These are phyloP conservation scores for Mastacembelus armatus DNA, from an alignment of 2,797 vertebrate species.

Conservation along the genomic window DNA sequence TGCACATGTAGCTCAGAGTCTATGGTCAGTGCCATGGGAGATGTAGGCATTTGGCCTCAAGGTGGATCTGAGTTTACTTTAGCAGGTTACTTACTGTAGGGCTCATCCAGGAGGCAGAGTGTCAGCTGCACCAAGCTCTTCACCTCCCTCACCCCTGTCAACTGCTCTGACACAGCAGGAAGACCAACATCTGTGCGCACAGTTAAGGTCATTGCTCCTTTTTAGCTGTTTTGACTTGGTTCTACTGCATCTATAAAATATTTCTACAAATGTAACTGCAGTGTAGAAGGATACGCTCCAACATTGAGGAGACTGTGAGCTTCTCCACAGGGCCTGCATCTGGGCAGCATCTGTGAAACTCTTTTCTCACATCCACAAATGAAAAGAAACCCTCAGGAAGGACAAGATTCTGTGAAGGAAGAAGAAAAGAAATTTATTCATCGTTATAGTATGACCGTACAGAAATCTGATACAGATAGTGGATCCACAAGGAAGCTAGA, in stretches of 20 bases:
- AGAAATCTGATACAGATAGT: not conserved
- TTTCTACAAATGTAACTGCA: not conserved
- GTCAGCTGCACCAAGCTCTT: slow-evolving; percentile 90
- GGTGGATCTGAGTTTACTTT: not conserved
- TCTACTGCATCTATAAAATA: too few species aligned
- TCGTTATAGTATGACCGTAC: not conserved
- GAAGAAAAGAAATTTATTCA: slow-evolving; percentile 8
- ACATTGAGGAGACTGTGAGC: slow-evolving; percentile 89
- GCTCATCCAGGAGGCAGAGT: slow-evolving; percentile 88
- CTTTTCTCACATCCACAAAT: slow-evolving; percentile 93
- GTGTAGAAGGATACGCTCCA: slow-evolving; percentile 90
- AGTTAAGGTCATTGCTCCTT: slow-evolving; percentile 71
- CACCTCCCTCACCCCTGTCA: slow-evolving; percentile 89
- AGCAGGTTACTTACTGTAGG: slow-evolving; percentile 86
- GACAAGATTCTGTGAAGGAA: slow-evolving; percentile 86
- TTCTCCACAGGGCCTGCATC: slow-evolving; percentile 84
- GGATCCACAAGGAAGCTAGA: not conserved
- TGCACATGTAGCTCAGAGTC: not conserved
- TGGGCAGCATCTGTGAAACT: slow-evolving; percentile 91
- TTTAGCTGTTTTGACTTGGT: not conserved
- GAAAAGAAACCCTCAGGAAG: slow-evolving; percentile 95
- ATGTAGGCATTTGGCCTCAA: not conserved
- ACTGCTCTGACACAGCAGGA: slow-evolving; percentile 86
- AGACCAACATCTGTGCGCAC: slow-evolving; percentile 86
- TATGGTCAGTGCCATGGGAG: not conserved